Percentiles rank a stretch among this genome's conserved stretches.
These are phyloP conservation scores for Diprion similis DNA, from an alignment of 1,140 invertebrate genomes.

Conservation along the genomic window DNA sequence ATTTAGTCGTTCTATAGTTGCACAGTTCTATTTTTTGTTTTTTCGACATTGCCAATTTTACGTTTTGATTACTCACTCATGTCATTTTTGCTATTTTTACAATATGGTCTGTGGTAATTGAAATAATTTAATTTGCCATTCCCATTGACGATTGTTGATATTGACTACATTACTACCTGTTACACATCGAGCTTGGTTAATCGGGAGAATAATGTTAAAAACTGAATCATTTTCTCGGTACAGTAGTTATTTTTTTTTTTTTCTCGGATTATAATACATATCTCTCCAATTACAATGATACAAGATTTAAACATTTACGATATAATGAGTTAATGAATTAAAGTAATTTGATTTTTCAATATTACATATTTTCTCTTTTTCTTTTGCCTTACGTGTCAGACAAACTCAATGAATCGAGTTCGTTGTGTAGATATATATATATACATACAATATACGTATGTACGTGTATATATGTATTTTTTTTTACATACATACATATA, in stretches of 20 bases:
- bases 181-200: no score
- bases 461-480: not conserved
- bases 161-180: no score
- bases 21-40: no score
- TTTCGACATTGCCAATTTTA: no score
- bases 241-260: conserved; percentile 47
- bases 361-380: conserved; percentile 17
- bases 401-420: not conserved
- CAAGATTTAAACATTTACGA: conserved; percentile 57
- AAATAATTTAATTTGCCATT: no score
- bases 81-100: no score
- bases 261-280: conserved; percentile 48
- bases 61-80: no score
- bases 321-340: conserved; percentile 51
- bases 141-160: no score
- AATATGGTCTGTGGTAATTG: no score
- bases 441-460: not conserved
- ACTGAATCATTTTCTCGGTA: not conserved
- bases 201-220: no score
- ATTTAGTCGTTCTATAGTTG: no score
- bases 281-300: conserved; percentile 54
- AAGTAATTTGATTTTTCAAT: conserved; percentile 36
- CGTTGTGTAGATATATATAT: not conserved
- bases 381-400: not conserved
- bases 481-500: conserved; percentile 8